A percentile compares a stretch with the other conserved stretches of the same genome.
phyloP scores from a whole-genome alignment of 2,113 vertebrate species.

The Chionodraco myersi region DNA sequence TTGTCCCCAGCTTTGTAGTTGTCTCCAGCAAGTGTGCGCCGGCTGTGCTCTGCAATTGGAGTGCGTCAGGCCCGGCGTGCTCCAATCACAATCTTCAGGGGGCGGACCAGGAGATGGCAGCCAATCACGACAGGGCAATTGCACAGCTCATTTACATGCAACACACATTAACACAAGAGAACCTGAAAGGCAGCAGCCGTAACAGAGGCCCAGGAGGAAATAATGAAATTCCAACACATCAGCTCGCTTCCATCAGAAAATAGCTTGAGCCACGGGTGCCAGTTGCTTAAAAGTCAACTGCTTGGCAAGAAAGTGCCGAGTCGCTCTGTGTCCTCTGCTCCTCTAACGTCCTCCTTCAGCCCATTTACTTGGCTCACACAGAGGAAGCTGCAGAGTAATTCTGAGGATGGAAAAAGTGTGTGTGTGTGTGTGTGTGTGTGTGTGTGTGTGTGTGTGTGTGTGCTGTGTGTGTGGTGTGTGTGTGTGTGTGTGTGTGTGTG shows the following conservation, averaged over 20 bases:
- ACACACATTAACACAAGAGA: too few relatives aligned
- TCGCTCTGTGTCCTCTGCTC: slow-evolving; percentile 49
- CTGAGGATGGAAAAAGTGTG: slow-evolving; percentile 34
- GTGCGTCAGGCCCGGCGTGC: too few relatives aligned
- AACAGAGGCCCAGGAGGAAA: slow-evolving; percentile 33
- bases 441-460: slow-evolving; percentile 23
- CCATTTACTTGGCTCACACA: slow-evolving; percentile 45
- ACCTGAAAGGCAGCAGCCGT: too few relatives aligned
- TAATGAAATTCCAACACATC: slow-evolving; percentile 61
- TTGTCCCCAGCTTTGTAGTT: too few relatives aligned
- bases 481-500: slow-evolving; percentile 23
- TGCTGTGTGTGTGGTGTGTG: neutral
- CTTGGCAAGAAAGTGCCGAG: slow-evolving; percentile 56
- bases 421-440: slow-evolving; percentile 3
- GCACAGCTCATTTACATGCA: too few relatives aligned
- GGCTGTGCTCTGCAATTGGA: too few relatives aligned
- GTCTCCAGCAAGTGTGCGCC: too few relatives aligned
- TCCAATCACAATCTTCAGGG: too few relatives aligned
- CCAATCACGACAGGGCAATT: too few relatives aligned
- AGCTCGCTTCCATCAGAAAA: slow-evolving; percentile 47
- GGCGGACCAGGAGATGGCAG: too few relatives aligned
- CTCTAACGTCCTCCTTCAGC: slow-evolving; percentile 43
- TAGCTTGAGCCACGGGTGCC: slow-evolving; percentile 33
- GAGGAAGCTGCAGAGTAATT: slow-evolving; percentile 60
- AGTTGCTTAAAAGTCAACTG: slow-evolving; percentile 52